These are phyloP conservation scores for Argyresthia albistria DNA, from an alignment of 2,888 invertebrate species.

Conservation along the genomic window DNA sequence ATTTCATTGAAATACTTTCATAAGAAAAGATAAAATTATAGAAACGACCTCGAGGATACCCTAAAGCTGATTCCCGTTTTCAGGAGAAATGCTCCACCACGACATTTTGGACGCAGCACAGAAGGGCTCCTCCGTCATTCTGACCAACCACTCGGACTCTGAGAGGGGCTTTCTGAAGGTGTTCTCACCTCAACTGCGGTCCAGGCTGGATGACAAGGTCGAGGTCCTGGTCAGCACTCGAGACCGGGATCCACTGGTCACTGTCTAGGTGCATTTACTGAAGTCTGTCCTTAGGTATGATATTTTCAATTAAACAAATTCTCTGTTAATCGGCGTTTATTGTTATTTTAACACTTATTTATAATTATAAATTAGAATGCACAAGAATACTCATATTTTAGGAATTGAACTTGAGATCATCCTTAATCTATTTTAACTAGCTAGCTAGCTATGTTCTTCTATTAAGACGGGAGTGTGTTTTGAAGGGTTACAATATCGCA, in stretches of 20 bases:
- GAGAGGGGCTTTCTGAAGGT: constrained; percentile 87
- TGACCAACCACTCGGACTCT: constrained; percentile 95
- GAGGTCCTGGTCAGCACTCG: constrained; percentile 77
- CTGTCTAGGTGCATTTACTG: constrained; percentile 60
- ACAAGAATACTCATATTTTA: neutral
- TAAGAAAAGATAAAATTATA: no score
- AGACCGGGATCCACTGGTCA: constrained; percentile 85
- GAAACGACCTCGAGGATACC: no score
- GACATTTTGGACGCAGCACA: constrained; percentile 91
- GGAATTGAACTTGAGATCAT: constrained; percentile 2
- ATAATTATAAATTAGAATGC: neutral
- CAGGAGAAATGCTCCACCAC: constrained; percentile 94
- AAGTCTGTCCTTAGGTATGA: neutral
- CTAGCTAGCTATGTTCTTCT: neutral
- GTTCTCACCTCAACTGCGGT: constrained; percentile 58
- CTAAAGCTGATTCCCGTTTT: constrained; percentile 11
- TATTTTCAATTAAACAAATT: constrained; percentile 10
- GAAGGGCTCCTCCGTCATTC: constrained; percentile 82
- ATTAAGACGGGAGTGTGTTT: neutral
- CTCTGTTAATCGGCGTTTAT: neutral
- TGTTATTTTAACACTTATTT: neutral
- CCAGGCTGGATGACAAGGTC: constrained; percentile 59
- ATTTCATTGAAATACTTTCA: no score
- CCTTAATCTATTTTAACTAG: neutral
- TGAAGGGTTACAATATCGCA: constrained; percentile 38